Evolutionary conservation across 2,888 invertebrate species (phyloP), one percentile per base, ranked within the genome.

Genomic region (Hypomecis punctinalis): DNA sequence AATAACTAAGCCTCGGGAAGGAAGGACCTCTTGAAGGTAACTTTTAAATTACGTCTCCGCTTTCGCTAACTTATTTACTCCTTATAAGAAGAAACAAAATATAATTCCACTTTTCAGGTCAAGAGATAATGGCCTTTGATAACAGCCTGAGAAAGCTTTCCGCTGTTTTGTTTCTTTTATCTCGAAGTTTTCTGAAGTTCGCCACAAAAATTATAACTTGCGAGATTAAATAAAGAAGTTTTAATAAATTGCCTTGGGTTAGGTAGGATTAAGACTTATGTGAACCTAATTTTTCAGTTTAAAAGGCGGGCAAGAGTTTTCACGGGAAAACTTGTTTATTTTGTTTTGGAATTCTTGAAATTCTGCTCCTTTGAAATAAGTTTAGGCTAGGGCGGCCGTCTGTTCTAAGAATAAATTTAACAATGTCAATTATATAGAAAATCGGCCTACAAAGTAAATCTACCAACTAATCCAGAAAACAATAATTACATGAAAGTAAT

Each of bases 111-210:
- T 89, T 91, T 90, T 88, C 88, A 91, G 91, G 90, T 91, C 91
- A 90, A 86, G 82, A 89, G 90, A 90, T 92, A 92, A 91, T 91
- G 89, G 89, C 84, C 87, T 91, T 90, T 91, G 91, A 91, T 91
- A 91, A 90, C 86, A 89, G 88, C 83, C 86, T 87, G 90, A 89
- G 87, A 91, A 91, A 92, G 92, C 91, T 92, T 91, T 92, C 91
- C 91, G 90, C 88, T 92, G 91, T 91, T 92, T 90, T 90, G 90
- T 90, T 91, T 89, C 88, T 86, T 90, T 90, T 91, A 89, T 90
- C 89, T 87, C 80, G 77, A 84, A 91, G 87, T 90, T 90, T 88
- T 84, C 84, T 86, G 81, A 90, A 89, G 86, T 89, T 88, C 81
- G 81, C 84, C 88, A 85, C 87, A 89, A 86, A 90, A 91, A 91